Percentiles rank a stretch among this genome's conserved stretches.
phyloP scores from a whole-genome alignment of 2,113 vertebrate genomes.

The Thermophis baileyi region DNA sequence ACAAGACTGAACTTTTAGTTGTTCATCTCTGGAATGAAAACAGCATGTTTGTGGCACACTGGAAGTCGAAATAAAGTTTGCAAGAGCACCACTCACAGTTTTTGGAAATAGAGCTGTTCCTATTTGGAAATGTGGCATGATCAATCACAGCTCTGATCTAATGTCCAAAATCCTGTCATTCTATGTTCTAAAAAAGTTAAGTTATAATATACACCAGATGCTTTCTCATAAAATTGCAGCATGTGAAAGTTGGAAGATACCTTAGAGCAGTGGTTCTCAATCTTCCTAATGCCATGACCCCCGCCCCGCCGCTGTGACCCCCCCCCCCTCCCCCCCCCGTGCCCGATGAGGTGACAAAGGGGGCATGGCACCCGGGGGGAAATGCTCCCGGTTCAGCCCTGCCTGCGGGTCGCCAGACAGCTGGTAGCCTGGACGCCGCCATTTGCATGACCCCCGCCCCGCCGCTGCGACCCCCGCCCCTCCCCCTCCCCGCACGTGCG shows the following conservation, averaged over 20 bases:
- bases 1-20: neutral
- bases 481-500: no score
- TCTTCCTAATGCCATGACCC: no score
- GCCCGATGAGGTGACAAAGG: no score
- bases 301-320: no score
- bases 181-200: neutral
- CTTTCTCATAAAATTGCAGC: neutral
- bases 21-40: neutral
- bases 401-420: no score
- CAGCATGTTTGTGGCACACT: neutral
- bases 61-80: neutral
- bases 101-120: neutral
- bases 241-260: neutral
- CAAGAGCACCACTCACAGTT: neutral
- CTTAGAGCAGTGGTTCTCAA: no score
- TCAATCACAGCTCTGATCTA: neutral
- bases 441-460: no score
- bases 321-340: no score
- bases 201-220: neutral
- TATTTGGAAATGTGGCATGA: neutral
- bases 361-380: no score
- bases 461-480: no score
- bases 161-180: neutral
- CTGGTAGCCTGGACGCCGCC: no score
- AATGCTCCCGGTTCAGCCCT: no score